Percentiles rank a stretch among this genome's conserved stretches.
These are phyloP conservation scores for human (Homo sapiens) DNA, from an alignment of 2,113 vertebrate species.

Conservation along the genomic window DNA sequence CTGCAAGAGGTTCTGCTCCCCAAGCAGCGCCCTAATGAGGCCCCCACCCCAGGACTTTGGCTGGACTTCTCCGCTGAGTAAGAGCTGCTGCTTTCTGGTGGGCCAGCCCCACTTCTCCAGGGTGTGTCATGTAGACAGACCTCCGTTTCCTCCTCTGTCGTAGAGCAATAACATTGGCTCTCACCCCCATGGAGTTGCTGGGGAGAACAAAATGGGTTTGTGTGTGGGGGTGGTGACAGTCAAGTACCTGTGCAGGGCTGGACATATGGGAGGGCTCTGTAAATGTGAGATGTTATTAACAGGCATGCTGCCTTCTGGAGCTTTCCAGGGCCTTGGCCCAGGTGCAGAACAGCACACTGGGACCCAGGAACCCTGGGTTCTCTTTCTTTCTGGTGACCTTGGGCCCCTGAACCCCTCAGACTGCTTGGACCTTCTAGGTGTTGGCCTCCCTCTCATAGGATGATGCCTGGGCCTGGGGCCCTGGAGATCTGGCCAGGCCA, in stretches of 20 bases:
- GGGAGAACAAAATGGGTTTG: neutral
- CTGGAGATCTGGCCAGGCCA: neutral
- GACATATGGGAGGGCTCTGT: accelerated
- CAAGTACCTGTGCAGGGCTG: neutral
- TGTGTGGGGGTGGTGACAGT: accelerated
- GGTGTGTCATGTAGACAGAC: no score
- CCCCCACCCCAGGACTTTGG: no score
- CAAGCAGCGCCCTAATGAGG: neutral
- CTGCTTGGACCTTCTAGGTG: neutral
- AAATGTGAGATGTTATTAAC: neutral
- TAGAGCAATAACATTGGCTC: accelerated
- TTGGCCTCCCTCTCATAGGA: neutral
- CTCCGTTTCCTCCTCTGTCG: neutral
- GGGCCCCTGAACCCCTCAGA: neutral
- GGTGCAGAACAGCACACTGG: accelerated
- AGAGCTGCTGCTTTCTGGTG: neutral
- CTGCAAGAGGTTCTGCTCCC: accelerated
- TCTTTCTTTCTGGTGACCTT: neutral
- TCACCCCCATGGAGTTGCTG: no score
- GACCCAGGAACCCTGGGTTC: accelerated
- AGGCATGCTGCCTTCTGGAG: accelerated
- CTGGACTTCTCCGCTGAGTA: neutral
- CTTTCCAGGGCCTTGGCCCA: neutral
- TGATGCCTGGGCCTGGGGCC: neutral
- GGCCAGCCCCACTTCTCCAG: accelerated